Conservation (phyloP, 2,797 vertebrate species). For the Pagetopsis macropterus region DNA sequence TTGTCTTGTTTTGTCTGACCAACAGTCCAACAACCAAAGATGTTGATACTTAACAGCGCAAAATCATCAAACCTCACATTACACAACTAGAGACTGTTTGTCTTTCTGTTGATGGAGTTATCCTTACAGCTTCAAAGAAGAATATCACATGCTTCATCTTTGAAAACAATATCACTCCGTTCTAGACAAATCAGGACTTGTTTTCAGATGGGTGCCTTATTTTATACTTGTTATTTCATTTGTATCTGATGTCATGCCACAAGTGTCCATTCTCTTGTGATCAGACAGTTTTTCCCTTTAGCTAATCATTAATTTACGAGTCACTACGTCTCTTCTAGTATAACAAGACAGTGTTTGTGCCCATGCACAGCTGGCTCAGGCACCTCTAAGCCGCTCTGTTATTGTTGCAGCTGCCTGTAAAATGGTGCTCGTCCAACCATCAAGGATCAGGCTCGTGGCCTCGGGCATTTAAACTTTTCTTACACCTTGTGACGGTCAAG, state of each 20-base stretch:
- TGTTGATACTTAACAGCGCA: background rate
- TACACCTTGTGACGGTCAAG: constrained; percentile 10
- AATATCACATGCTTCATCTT: background rate
- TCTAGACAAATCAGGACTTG: background rate
- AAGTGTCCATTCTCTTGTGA: constrained; percentile 7
- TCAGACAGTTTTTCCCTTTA: constrained; percentile 17
- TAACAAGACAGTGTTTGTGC: background rate
- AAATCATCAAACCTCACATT: background rate
- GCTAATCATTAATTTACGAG: constrained; percentile 25
- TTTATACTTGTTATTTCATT: background rate
- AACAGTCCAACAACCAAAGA: background rate
- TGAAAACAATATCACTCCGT: background rate
- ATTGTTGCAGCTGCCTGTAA: constrained; percentile 39
- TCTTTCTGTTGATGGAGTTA: background rate
- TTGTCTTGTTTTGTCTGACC: background rate
- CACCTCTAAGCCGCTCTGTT: constrained; percentile 20
- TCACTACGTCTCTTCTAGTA: background rate
- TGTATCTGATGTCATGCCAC: background rate
- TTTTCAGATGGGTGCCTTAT: background rate
- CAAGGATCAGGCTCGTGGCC: constrained; percentile 38
- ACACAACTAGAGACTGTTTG: background rate
- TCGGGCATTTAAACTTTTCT: constrained; percentile 25
- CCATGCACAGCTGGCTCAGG: constrained; percentile 22
- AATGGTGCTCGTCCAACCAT: constrained; percentile 47
- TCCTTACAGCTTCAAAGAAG: background rate